Percentiles rank a stretch among this genome's conserved stretches.
Evolutionary conservation across 2,113 vertebrate species (phyloP).

Genomic region (Pogona vitticeps): DNA sequence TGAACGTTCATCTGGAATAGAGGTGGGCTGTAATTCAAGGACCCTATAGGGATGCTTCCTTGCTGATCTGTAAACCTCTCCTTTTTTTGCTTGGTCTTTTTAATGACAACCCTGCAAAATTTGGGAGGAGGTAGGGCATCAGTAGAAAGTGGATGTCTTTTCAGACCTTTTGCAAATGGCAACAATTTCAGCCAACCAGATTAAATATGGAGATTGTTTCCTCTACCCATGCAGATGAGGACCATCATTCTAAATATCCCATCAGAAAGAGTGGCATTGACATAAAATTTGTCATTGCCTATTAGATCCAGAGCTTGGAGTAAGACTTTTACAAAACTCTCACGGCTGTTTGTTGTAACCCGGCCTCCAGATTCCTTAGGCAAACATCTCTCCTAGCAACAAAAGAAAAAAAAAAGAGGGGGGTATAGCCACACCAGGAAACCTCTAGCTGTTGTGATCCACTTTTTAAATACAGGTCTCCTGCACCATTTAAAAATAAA

Average conservation of each 20-base stretch:
- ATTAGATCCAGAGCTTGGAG: neutral
- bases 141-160: slow-evolving; percentile 4
- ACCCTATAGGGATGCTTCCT: slow-evolving; percentile 38
- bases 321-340: too few species aligned
- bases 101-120: neutral
- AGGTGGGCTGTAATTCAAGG: slow-evolving; percentile 22
- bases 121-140: neutral
- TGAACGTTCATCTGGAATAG: neutral
- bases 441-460: too few species aligned
- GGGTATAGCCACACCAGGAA: too few species aligned
- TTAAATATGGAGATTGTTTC: neutral
- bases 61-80: slow-evolving; percentile 30
- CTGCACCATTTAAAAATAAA: too few species aligned
- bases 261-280: slow-evolving; percentile 17
- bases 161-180: slow-evolving; percentile 7
- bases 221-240: neutral
- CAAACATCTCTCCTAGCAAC: too few species aligned
- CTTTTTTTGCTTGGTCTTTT: neutral
- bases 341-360: too few species aligned
- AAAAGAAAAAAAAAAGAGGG: too few species aligned
- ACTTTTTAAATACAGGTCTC: too few species aligned
- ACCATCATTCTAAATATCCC: neutral
- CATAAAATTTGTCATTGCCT: neutral
- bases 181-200: slow-evolving; percentile 21
- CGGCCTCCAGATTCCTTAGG: too few species aligned